Conservation (phyloP, 2,888 invertebrate genomes). For the Agriopis leucophaearia region DNA sequence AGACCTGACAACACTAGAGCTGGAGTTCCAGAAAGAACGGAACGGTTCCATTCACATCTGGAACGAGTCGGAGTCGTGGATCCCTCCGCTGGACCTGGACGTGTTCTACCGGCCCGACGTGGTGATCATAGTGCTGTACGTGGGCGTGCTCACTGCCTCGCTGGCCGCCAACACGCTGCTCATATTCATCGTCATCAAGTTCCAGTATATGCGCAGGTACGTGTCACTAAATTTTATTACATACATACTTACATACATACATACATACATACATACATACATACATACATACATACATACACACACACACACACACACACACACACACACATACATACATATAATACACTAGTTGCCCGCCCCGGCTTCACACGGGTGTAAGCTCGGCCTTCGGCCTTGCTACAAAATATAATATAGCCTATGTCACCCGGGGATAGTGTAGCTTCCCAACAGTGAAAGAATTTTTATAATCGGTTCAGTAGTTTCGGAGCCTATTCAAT, state of each 20-base stretch:
- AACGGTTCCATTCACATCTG: slow-evolving; percentile 55
- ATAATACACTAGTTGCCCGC: too few species aligned
- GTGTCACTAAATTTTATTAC: slow-evolving; percentile 47
- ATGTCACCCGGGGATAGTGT: too few species aligned
- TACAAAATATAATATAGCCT: too few species aligned
- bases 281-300: background rate
- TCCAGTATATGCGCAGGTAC: slow-evolving; percentile 91
- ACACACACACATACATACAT: too few species aligned
- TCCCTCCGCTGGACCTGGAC: slow-evolving; percentile 66
- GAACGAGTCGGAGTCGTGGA: slow-evolving; percentile 64
- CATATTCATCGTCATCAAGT: slow-evolving; percentile 90
- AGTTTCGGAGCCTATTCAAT: too few species aligned
- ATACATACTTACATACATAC: too few species aligned
- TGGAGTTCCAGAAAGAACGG: slow-evolving; percentile 12
- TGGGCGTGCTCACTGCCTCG: slow-evolving; percentile 88
- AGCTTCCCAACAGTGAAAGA: too few species aligned
- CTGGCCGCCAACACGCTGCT: slow-evolving; percentile 89
- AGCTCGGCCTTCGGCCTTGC: too few species aligned
- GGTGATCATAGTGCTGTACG: slow-evolving; percentile 88
- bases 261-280: too few species aligned
- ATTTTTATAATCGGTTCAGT: too few species aligned
- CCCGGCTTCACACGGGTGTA: too few species aligned
- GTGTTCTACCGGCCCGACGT: slow-evolving; percentile 78
- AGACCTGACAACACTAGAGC: slow-evolving; percentile 23
- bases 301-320: too few species aligned